Evolutionary conservation across 2,888 invertebrate genomes (phyloP).

Genomic region (Lasioglossum oenotherae): DNA sequence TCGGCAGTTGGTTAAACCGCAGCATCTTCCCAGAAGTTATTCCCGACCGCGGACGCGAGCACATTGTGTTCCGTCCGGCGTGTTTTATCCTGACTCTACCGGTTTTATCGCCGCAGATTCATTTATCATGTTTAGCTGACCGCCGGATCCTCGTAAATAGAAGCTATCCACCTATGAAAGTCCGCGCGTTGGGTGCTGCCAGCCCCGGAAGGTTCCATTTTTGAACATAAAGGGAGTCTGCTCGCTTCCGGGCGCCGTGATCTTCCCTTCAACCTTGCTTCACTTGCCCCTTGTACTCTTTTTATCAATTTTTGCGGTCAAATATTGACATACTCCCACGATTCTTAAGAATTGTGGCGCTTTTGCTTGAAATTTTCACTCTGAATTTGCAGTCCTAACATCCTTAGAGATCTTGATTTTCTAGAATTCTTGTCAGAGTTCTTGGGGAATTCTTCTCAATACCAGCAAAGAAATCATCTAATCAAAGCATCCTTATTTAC

Average conservation of each 20-base stretch:
- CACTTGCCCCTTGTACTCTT: not conserved
- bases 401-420: not conserved
- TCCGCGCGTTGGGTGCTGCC: not conserved
- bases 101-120: constrained; percentile 25
- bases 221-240: not conserved
- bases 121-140: constrained; percentile 48
- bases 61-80: constrained; percentile 10
- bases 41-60: constrained; percentile 6
- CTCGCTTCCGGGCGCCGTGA: not conserved
- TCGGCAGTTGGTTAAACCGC: not conserved
- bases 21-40: constrained; percentile 33
- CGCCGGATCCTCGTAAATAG: constrained; percentile 10
- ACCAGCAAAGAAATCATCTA: no score
- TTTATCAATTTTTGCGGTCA: not conserved
- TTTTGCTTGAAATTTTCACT: not conserved
- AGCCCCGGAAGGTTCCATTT: not conserved
- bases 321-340: not conserved
- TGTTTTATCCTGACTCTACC: constrained; percentile 18
- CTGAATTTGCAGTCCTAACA: not conserved
- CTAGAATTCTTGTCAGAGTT: not conserved
- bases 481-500: no score
- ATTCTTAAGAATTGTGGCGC: not conserved
- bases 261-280: not conserved
- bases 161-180: not conserved
- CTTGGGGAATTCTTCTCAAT: not conserved